Conservation (phyloP, 35 echinoderm and acorn worm genomes). For the Nesometra sesokonis region DNA sequence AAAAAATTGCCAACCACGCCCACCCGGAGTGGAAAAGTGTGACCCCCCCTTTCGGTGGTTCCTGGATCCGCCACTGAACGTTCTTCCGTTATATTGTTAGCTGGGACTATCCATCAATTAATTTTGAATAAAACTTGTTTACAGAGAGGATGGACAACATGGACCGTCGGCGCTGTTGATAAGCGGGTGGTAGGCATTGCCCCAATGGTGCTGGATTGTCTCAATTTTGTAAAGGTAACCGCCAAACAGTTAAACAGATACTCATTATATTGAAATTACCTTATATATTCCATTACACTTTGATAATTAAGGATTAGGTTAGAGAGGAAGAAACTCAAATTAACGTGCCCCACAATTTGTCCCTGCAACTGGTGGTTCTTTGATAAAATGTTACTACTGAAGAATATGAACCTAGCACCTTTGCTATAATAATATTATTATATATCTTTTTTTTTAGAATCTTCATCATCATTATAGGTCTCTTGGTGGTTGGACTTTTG, state of each 20-base stretch:
- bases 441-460: slow-evolving; percentile 26
- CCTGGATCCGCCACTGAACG: too few relatives aligned
- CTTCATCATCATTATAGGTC: slow-evolving; percentile 59
- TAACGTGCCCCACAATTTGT: background rate
- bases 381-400: background rate
- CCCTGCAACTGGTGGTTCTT: background rate
- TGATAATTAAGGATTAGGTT: too few relatives aligned
- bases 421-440: background rate
- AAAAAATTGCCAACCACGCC: background rate
- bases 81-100: background rate
- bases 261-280: background rate
- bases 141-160: slow-evolving; percentile 82
- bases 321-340: too few relatives aligned
- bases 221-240: slow-evolving; percentile 52
- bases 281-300: background rate
- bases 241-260: background rate
- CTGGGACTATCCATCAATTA: background rate
- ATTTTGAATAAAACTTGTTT: too few relatives aligned
- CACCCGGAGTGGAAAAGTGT: too few relatives aligned
- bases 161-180: slow-evolving; percentile 62
- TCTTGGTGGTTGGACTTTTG: slow-evolving; percentile 67
- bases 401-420: too few relatives aligned
- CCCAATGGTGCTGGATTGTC: slow-evolving; percentile 54
- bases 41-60: too few relatives aligned
- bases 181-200: slow-evolving; percentile 72